Evolutionary conservation across 2,888 invertebrate genomes (phyloP).

Genomic region (Minunthozetes semirufus): DNA sequence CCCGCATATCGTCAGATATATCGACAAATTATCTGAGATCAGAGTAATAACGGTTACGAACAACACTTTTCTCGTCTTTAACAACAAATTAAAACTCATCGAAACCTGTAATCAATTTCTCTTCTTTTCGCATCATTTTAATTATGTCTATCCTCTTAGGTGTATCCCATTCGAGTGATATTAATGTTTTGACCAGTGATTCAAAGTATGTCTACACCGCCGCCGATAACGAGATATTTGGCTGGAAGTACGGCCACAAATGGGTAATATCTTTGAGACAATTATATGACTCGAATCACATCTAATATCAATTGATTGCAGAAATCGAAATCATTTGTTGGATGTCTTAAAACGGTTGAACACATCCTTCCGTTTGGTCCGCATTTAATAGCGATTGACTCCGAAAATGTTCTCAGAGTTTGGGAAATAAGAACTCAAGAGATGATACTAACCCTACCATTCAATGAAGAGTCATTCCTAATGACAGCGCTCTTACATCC

Average conservation of each 20-base stretch:
- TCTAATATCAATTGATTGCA: neutral
- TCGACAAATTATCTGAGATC: conserved; percentile 35
- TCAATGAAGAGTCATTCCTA: conserved; percentile 48
- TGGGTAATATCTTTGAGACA: conserved; percentile 21
- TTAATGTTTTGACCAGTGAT: conserved; percentile 70
- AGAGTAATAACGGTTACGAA: conserved; percentile 36
- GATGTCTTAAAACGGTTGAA: conserved; percentile 66
- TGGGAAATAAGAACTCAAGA: conserved; percentile 72
- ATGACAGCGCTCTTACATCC: conserved; percentile 83
- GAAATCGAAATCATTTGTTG: conserved; percentile 47
- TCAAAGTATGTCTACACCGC: conserved; percentile 70
- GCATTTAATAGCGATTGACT: conserved; percentile 80
- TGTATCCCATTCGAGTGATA: conserved; percentile 62
- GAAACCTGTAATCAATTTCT: conserved; percentile 35
- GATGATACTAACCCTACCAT: conserved; percentile 17
- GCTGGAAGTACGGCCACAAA: conserved; percentile 68
- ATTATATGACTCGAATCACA: neutral
- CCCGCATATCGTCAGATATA: conserved; percentile 37
- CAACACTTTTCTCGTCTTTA: conserved; percentile 36
- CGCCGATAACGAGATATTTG: conserved; percentile 67
- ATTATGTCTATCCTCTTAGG: conserved; percentile 33
- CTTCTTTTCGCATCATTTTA: neutral
- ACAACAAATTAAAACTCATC: conserved; percentile 35
- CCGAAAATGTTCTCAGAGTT: conserved; percentile 60
- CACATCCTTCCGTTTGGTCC: conserved; percentile 73